Percentiles rank a stretch among this genome's conserved stretches.
Evolutionary conservation across 2,113 vertebrate genomes (phyloP).

Genomic region (Caranx melampygus): DNA sequence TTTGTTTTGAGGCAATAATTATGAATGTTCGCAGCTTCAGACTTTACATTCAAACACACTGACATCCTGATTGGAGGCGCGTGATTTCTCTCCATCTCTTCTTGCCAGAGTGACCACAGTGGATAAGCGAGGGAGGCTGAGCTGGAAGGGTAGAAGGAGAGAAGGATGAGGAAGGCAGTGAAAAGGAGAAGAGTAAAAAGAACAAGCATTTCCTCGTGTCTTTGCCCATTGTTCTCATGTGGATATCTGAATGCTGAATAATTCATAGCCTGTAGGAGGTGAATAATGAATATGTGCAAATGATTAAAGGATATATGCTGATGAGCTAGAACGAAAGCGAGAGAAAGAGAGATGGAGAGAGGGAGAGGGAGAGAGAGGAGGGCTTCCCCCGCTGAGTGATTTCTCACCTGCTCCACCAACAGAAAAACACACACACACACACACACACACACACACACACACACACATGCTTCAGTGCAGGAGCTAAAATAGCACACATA

Average conservation of each 20-base stretch:
- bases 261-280: constrained; percentile 74
- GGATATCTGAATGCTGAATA: constrained; percentile 75
- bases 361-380: constrained; percentile 38
- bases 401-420: constrained; percentile 48
- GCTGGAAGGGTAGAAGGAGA: constrained; percentile 24
- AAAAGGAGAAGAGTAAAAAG: constrained; percentile 22
- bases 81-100: constrained; percentile 8
- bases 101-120: constrained; percentile 20
- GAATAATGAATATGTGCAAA: constrained; percentile 80
- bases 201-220: constrained; percentile 60
- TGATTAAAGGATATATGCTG: constrained; percentile 80
- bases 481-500: constrained; percentile 20
- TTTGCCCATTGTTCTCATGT: constrained; percentile 63
- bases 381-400: constrained; percentile 65
- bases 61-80: background rate
- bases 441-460: background rate
- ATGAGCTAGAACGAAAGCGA: constrained; percentile 50
- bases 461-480: background rate
- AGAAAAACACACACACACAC: constrained; percentile 12
- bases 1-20: background rate
- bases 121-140: constrained; percentile 16
- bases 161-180: background rate
- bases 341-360: constrained; percentile 13
- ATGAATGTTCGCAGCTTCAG: background rate
- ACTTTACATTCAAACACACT: constrained; percentile 17